These are phyloP conservation scores for Mobula birostris DNA, from an alignment of 2,113 vertebrate species.

Conservation along the genomic window DNA sequence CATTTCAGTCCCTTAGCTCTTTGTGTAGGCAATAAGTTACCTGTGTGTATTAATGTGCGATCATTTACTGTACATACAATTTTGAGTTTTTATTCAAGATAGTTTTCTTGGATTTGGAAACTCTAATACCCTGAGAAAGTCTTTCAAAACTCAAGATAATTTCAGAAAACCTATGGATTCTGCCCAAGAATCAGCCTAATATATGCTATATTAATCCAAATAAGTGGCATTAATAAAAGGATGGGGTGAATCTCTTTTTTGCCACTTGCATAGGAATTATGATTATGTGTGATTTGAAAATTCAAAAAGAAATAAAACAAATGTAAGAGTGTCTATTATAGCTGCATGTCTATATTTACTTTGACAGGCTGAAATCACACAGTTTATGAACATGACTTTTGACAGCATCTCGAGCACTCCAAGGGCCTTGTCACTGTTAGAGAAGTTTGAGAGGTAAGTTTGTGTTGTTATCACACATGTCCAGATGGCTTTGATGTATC, in stretches of 20 bases:
- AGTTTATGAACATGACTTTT: conserved; percentile 29
- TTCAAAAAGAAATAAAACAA: neutral
- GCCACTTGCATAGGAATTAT: neutral
- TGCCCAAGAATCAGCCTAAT: neutral
- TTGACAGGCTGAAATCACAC: conserved; percentile 24
- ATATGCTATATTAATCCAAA: neutral
- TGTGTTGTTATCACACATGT: neutral
- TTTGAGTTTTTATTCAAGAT: conserved; percentile 1
- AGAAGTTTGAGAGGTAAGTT: conserved; percentile 37
- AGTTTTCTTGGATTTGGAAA: neutral
- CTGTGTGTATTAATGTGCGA: neutral
- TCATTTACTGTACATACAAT: neutral
- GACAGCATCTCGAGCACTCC: conserved; percentile 28
- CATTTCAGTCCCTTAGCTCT: neutral
- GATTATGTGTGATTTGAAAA: neutral
- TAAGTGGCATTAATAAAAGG: neutral
- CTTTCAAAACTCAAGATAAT: neutral
- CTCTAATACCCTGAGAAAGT: neutral
- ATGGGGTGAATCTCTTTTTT: neutral
- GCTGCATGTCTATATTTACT: neutral
- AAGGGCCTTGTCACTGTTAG: conserved; percentile 24
- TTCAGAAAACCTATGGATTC: neutral
- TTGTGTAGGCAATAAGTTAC: neutral
- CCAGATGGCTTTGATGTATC: neutral
- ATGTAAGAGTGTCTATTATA: neutral